These are phyloP conservation scores for Pissodes strobi DNA, from an alignment of 1,140 invertebrate genomes.

Conservation along the genomic window DNA sequence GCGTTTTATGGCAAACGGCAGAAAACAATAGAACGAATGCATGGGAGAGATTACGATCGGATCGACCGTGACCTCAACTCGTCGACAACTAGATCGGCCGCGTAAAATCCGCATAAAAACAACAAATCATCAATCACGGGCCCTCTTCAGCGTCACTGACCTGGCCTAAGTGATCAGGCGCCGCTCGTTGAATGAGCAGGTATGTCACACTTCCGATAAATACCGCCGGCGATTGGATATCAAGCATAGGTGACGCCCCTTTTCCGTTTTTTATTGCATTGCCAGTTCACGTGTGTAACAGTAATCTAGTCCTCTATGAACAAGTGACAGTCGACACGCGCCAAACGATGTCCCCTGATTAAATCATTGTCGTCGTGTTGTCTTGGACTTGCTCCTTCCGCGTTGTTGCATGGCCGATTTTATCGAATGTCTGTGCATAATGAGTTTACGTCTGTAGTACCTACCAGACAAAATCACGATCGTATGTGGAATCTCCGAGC, in stretches of 20 bases:
- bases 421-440: too few relatives aligned
- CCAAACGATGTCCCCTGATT: too few relatives aligned
- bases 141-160: constrained; percentile 38
- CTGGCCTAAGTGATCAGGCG: constrained; percentile 24
- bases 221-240: constrained; percentile 34
- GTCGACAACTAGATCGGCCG: constrained; percentile 32
- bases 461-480: too few relatives aligned
- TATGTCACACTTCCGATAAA: constrained; percentile 46
- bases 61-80: constrained; percentile 34
- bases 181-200: constrained; percentile 16
- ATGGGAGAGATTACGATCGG: constrained; percentile 23
- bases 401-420: too few relatives aligned
- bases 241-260: constrained; percentile 42
- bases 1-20: background rate
- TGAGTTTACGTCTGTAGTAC: too few relatives aligned
- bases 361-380: too few relatives aligned
- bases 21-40: too few relatives aligned
- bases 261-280: constrained; percentile 47
- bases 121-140: constrained; percentile 39
- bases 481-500: too few relatives aligned
- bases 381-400: too few relatives aligned
- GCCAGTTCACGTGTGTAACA: constrained; percentile 40
- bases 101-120: constrained; percentile 28
- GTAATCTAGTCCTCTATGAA: constrained; percentile 39
- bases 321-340: constrained; percentile 45